Evolutionary conservation across 2,888 invertebrate genomes (phyloP).

Genomic region (Eurytoma adleriae): DNA sequence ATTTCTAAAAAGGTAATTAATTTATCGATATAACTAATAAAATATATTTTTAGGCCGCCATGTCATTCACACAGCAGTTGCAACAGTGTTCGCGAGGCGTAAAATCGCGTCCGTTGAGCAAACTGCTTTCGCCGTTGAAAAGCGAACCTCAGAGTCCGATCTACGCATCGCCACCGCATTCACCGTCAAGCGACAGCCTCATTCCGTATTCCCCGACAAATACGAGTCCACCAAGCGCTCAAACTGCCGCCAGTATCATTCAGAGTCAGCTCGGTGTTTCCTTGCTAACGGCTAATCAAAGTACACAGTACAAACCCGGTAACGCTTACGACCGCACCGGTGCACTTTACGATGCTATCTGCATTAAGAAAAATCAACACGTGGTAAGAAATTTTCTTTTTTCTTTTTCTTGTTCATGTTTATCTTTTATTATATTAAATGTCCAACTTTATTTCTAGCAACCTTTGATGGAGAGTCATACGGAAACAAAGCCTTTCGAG

Average conservation of each 20-base stretch:
- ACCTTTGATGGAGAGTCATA: constrained; percentile 70
- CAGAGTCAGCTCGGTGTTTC: constrained; percentile 74
- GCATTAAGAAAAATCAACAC: constrained; percentile 64
- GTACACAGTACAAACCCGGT: constrained; percentile 70
- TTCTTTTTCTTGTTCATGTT: neutral
- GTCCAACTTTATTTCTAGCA: neutral
- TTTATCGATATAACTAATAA: neutral
- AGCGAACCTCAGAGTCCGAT: constrained; percentile 85
- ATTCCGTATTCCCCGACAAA: constrained; percentile 75
- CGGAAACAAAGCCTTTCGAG: constrained; percentile 71
- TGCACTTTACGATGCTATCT: constrained; percentile 73
- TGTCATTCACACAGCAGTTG: constrained; percentile 95
- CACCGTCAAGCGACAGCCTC: constrained; percentile 81
- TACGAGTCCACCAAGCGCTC: constrained; percentile 73
- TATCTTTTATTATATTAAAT: neutral
- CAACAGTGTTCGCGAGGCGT: constrained; percentile 88
- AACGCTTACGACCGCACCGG: constrained; percentile 69
- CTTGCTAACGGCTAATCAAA: constrained; percentile 71
- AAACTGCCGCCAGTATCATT: constrained; percentile 73
- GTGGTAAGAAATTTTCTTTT: constrained; percentile 14
- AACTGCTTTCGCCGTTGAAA: constrained; percentile 80
- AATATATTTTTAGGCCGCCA: constrained; percentile 77
- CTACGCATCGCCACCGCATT: constrained; percentile 89
- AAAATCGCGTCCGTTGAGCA: constrained; percentile 81
- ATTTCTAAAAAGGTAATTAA: neutral